phyloP scores from a whole-genome alignment of 2,797 vertebrate species.

The Paratrypauchen microcephalus region DNA sequence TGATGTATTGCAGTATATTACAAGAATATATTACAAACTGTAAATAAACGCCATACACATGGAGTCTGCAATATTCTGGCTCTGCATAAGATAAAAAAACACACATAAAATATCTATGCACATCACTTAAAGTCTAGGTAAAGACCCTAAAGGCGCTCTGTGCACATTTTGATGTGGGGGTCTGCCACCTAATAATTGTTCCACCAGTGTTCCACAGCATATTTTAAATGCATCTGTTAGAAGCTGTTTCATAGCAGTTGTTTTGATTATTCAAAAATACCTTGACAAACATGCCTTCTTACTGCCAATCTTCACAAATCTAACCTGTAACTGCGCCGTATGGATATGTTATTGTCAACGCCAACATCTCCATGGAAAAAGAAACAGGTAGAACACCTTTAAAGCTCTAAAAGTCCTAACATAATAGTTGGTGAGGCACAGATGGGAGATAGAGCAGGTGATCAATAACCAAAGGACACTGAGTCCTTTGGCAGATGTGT shows the following conservation, averaged over 20 bases:
- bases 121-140: not conserved
- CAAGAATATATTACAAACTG: no score
- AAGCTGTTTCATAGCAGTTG: not conserved
- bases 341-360: not conserved
- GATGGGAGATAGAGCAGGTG: no score
- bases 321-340: not conserved
- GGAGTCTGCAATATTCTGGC: no score
- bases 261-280: not conserved
- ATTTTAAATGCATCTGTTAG: no score
- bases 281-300: not conserved
- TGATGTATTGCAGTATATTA: not conserved
- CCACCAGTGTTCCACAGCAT: no score
- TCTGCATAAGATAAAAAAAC: not conserved
- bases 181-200: no score
- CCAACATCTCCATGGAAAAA: not conserved
- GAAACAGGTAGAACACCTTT: not conserved
- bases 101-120: not conserved
- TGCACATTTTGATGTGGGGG: no score
- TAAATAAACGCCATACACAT: no score
- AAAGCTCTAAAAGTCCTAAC: no score
- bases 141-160: no score
- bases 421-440: not conserved
- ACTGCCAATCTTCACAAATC: not conserved
- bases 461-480: no score
- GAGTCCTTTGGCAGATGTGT: no score